Conservation (phyloP, 2,888 invertebrate genomes). For the Machimus rusticus region DNA sequence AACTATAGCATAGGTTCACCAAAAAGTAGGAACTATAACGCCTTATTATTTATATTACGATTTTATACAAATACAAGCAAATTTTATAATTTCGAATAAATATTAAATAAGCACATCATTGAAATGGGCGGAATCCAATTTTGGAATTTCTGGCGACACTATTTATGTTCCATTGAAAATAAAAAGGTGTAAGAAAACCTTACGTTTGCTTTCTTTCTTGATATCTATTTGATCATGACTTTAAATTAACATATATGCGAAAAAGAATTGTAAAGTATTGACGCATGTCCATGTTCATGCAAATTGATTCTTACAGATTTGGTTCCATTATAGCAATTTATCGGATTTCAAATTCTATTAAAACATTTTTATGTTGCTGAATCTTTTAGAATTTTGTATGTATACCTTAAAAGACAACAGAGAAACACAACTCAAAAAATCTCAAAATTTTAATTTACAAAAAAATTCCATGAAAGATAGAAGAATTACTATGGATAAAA, state of each 20-base stretch:
- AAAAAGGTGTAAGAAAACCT: background rate
- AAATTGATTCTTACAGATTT: no score
- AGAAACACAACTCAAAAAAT: no score
- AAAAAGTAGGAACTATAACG: background rate
- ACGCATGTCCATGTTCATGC: no score
- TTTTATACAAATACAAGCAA: background rate
- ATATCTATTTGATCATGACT: no score
- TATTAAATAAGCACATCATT: background rate
- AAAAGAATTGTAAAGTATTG: no score
- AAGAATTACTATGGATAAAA: background rate
- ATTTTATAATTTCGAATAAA: background rate
- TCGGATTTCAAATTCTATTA: no score
- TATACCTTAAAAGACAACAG: no score
- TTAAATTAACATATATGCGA: no score
- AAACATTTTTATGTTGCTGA: no score
- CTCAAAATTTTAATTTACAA: background rate
- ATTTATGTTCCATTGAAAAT: background rate
- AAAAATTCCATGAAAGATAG: background rate
- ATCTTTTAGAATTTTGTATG: no score
- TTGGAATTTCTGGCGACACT: background rate
- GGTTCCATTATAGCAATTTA: no score
- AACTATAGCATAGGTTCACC: background rate
- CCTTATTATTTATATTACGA: background rate
- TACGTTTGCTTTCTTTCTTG: background rate
- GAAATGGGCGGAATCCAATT: background rate